A percentile compares a stretch with the other conserved stretches of the same genome.
Evolutionary conservation across 2,113 vertebrate genomes (phyloP).

Genomic region (Dascyllus trimaculatus): DNA sequence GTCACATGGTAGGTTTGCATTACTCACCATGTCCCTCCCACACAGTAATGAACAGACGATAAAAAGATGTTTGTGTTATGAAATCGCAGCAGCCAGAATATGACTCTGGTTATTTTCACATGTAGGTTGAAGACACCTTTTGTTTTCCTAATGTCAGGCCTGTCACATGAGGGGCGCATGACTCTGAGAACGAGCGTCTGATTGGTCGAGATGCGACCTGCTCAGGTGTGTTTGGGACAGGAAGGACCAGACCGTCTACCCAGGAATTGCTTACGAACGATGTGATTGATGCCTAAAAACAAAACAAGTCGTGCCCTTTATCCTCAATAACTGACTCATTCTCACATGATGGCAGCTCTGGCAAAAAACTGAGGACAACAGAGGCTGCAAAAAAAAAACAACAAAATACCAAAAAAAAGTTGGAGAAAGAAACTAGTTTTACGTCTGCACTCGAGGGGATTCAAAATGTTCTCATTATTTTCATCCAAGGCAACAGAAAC

Average conservation of each 20-base stretch:
- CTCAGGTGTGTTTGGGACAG: slow-evolving; percentile 57
- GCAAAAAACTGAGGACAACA: too few species aligned
- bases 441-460: too few species aligned
- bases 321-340: slow-evolving; percentile 43
- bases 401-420: background rate
- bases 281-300: slow-evolving; percentile 40
- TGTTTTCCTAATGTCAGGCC: slow-evolving; percentile 7
- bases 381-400: background rate
- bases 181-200: background rate
- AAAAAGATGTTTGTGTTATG: background rate
- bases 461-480: too few species aligned
- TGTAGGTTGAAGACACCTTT: background rate
- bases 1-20: too few species aligned
- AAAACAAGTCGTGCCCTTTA: slow-evolving; percentile 8
- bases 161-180: slow-evolving; percentile 40
- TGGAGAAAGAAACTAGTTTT: too few species aligned
- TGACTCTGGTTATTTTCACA: background rate
- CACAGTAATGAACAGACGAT: background rate
- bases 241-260: slow-evolving; percentile 73
- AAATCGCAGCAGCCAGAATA: too few species aligned
- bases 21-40: background rate
- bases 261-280: background rate
- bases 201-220: slow-evolving; percentile 34
- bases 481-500: too few species aligned
- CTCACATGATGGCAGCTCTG: slow-evolving; percentile 32